These are phyloP conservation scores for Anhinga anhinga DNA, from an alignment of 2,113 vertebrate genomes.

Conservation along the genomic window DNA sequence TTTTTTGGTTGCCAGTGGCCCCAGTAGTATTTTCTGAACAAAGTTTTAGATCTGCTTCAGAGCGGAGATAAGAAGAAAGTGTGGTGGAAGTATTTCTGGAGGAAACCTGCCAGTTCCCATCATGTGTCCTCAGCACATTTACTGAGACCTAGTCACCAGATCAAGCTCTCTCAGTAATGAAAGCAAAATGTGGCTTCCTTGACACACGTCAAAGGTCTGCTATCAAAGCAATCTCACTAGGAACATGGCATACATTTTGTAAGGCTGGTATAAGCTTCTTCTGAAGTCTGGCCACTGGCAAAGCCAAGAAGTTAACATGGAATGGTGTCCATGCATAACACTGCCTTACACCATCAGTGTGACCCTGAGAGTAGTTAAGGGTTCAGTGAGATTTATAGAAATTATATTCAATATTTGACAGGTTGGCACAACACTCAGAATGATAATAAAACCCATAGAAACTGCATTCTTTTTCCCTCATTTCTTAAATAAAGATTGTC, in stretches of 20 bases:
- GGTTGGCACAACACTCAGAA: background rate
- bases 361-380: background rate
- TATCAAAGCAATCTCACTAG: background rate
- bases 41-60: background rate
- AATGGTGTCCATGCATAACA: background rate
- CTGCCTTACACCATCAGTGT: background rate
- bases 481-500: background rate
- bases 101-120: background rate
- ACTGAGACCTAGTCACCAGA: background rate
- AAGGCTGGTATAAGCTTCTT: background rate
- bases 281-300: background rate
- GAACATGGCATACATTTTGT: background rate
- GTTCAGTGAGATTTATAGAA: background rate
- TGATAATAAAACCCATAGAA: background rate
- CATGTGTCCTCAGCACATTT: background rate
- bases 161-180: background rate
- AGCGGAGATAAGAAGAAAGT: background rate
- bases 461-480: rapidly evolving
- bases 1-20: background rate
- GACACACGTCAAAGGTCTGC: background rate
- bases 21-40: background rate
- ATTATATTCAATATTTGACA: background rate
- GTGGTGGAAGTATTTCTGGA: background rate
- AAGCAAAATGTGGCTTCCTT: background rate
- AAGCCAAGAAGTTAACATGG: background rate